Evolutionary conservation across 2,888 invertebrate genomes (phyloP).

Genomic region (Mimas tiliae): DNA sequence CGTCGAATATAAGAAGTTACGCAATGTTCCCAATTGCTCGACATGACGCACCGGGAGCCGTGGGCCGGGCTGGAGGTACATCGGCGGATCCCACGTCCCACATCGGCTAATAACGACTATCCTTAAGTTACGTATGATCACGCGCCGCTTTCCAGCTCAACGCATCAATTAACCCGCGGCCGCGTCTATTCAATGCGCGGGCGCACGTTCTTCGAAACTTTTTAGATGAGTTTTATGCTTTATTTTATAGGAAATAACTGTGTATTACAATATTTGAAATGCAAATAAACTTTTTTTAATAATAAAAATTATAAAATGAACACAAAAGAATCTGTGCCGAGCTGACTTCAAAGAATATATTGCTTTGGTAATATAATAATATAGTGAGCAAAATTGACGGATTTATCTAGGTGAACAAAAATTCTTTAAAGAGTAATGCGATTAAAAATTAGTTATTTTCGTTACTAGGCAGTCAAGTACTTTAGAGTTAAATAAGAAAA

Average conservation of each 20-base stretch:
- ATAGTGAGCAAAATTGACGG: not conserved
- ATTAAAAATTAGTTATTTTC: not conserved
- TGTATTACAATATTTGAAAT: not conserved
- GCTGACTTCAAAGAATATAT: conserved; percentile 17
- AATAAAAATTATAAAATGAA: not conserved
- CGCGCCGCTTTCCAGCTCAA: not conserved
- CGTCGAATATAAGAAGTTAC: not conserved
- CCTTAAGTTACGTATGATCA: conserved; percentile 7
- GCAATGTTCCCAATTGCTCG: conserved; percentile 11
- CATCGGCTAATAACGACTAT: conserved; percentile 19
- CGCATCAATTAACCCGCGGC: conserved; percentile 1
- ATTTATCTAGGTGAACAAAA: conserved; percentile 12
- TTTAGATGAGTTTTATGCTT: not conserved
- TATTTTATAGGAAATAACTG: not conserved
- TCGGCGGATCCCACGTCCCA: conserved; percentile 20
- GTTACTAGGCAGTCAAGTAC: not conserved
- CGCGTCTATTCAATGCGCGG: not conserved
- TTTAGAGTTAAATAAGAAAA: not conserved
- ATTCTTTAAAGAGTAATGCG: not conserved
- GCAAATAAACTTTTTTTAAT: conserved; percentile 4
- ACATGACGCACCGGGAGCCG: conserved; percentile 16
- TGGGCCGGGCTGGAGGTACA: conserved; percentile 9
- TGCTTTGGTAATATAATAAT: not conserved
- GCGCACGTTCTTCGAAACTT: not conserved
- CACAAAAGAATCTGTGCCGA: conserved; percentile 8